Percentiles rank a stretch among this genome's conserved stretches.
Conservation (phyloP, 2,888 invertebrate genomes). For the Macrophya alboannulata region DNA sequence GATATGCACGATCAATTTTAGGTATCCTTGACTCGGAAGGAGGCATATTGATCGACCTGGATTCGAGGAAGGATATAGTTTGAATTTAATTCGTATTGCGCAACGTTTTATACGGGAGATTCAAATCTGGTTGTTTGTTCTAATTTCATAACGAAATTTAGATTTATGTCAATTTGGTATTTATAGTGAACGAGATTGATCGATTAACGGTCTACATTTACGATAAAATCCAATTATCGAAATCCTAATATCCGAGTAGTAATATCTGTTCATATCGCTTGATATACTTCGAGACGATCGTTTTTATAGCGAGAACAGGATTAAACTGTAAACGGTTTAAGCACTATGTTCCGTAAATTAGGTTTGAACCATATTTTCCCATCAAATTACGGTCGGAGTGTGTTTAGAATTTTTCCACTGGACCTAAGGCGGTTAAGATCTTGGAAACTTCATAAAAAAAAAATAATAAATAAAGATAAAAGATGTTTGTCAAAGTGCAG, state of each 20-base stretch:
- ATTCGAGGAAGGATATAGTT: background rate
- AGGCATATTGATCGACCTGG: slow-evolving; percentile 48
- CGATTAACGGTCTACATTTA: background rate
- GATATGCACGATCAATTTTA: background rate
- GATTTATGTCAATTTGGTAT: background rate
- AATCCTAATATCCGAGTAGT: background rate
- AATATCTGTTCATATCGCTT: slow-evolving; percentile 5
- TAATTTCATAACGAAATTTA: background rate
- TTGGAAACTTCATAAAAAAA: background rate
- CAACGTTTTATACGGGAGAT: slow-evolving; percentile 1
- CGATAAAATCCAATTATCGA: background rate
- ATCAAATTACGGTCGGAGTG: background rate
- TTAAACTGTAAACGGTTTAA: background rate
- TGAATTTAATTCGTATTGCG: slow-evolving; percentile 35
- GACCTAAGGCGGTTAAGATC: background rate
- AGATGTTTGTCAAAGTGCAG: background rate
- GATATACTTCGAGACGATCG: background rate
- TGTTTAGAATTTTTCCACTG: background rate
- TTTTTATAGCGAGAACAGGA: background rate
- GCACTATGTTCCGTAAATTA: background rate
- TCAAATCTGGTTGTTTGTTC: background rate
- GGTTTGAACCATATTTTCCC: background rate
- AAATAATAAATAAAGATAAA: background rate
- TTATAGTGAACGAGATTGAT: background rate
- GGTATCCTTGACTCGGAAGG: background rate